Conservation (phyloP, 2,888 invertebrate genomes). For the Unio delphinus region DNA sequence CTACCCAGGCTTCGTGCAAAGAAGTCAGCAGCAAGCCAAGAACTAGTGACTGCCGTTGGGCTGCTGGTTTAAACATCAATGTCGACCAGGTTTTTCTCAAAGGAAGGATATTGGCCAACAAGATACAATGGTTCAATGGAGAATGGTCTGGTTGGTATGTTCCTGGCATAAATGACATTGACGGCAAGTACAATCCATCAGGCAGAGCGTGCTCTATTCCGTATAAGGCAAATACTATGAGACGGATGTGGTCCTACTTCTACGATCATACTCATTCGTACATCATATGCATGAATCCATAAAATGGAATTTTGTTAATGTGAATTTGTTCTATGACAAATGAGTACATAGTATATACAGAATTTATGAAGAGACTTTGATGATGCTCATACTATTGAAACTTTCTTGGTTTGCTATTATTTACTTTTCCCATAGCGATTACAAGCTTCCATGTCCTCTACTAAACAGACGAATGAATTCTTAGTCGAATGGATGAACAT, state of each 20-base stretch:
- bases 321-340: too few relatives aligned
- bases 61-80: slow-evolving; percentile 12
- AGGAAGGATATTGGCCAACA: slow-evolving; percentile 19
- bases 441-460: too few relatives aligned
- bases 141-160: slow-evolving; percentile 19
- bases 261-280: slow-evolving; percentile 24
- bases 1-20: too few relatives aligned
- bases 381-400: too few relatives aligned
- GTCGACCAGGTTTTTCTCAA: neutral
- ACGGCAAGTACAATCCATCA: slow-evolving; percentile 12
- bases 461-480: too few relatives aligned
- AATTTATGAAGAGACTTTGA: too few relatives aligned
- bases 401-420: too few relatives aligned
- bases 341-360: too few relatives aligned
- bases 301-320: too few relatives aligned
- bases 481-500: too few relatives aligned
- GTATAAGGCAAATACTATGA: slow-evolving; percentile 6
- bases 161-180: slow-evolving; percentile 22
- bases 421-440: too few relatives aligned
- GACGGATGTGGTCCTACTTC: slow-evolving; percentile 18
- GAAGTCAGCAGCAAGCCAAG: too few relatives aligned
- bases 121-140: slow-evolving; percentile 21
- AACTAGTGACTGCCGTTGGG: slow-evolving; percentile 14
- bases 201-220: neutral
- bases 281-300: slow-evolving; percentile 13